Percentiles rank a stretch among this genome's conserved stretches.
phyloP scores from a whole-genome alignment of 2,113 vertebrate genomes.

The Todiramphus chloris region DNA sequence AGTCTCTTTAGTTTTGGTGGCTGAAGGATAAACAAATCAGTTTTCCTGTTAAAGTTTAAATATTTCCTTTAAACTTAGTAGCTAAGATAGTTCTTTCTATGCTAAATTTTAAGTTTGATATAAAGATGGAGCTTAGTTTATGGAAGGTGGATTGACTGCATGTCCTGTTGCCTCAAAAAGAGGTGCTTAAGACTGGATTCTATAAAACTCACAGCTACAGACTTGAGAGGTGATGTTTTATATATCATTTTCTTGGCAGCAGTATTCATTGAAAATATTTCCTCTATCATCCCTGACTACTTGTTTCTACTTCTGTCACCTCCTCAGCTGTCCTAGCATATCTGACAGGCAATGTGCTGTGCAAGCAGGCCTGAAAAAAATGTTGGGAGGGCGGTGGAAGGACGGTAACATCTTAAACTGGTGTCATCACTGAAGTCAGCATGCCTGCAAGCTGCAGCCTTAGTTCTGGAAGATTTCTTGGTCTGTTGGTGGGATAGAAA shows the following conservation, averaged over 20 bases:
- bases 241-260: slow-evolving; percentile 9
- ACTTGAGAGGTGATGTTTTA: background rate
- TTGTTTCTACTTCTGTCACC: slow-evolving; percentile 8
- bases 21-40: background rate
- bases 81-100: background rate
- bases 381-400: background rate
- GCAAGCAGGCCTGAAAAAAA: background rate
- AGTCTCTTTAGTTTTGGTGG: background rate
- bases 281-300: background rate
- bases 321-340: background rate
- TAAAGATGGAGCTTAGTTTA: background rate
- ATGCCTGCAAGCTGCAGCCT: background rate
- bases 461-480: background rate
- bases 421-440: background rate
- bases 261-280: slow-evolving; percentile 20
- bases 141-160: background rate
- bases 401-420: background rate
- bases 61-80: background rate
- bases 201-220: background rate
- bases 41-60: background rate
- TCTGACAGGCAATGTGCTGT: slow-evolving; percentile 7
- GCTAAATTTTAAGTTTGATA: background rate
- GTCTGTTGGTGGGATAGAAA: background rate
- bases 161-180: background rate
- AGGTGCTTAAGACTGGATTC: background rate